Base-by-base conservation (phyloP, 2,888 invertebrate genomes). In the Ferrisia virgata region DNA sequence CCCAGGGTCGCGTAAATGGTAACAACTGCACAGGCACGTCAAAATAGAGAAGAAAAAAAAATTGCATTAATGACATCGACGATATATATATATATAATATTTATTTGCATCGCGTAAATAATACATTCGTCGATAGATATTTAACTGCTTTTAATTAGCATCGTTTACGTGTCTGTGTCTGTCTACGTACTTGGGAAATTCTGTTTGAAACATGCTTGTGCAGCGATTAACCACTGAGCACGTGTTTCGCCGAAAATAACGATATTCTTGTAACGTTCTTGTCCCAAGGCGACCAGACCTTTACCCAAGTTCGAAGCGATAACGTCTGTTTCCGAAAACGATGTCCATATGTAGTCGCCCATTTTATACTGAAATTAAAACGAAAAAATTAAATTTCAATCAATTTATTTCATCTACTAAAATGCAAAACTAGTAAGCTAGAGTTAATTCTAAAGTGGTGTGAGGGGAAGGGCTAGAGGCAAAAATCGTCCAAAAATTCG, bases 1-100 rank as follows among this genome's bases (percentile, higher is more conserved):
- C 98, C 98, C 15, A 99, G 91, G 0, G 98, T 99, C 1, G 99
- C 96, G 89, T 99, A 99, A 87, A 99, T 94, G 0, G 99, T 99
- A 2, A 98, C 98, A 88, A 99, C 95, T 91, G 91, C 86, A 87
- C 89, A 86, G 22, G 22, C 28, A 64, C 13, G 28, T 28, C 25
- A 64, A 64, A 64, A 64, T 64, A 28, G n/a, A n/a, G n/a, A n/a
- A n/a, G n/a, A n/a, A n/a, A n/a, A n/a, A n/a, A 64, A 64, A 64
- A 25, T 28, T 64, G 28, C 13, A 64, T 64, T 64, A 28, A 22
- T 58, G 15, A 64, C 58, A n/a, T 47, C 22, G 53, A 53, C 53
- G 22, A 22, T 11, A 40, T 40, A 11, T 4, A 5, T 40, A 40
- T 13, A 40, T 40, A 47, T 15, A n/a, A 47, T 11, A 40, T 11